phyloP scores from a whole-genome alignment of 2,888 invertebrate species.

The Stenolophus ochropezus region DNA sequence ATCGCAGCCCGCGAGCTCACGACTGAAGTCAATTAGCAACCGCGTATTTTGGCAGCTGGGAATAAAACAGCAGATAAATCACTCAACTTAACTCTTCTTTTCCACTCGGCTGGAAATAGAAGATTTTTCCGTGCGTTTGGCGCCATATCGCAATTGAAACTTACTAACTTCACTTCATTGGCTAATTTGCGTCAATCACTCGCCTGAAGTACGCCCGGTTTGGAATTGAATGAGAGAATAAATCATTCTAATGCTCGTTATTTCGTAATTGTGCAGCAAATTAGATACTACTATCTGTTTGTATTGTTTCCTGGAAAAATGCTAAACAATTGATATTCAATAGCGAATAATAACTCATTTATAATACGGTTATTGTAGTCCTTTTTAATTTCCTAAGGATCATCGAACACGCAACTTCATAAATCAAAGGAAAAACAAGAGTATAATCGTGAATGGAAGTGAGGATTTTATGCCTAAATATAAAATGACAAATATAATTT shows the following conservation, averaged over 20 bases:
- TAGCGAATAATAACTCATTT: background rate
- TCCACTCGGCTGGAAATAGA: background rate
- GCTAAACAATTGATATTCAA: slow-evolving; percentile 14
- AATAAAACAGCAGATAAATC: background rate
- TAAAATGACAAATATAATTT: too few relatives aligned
- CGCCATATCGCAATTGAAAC: slow-evolving; percentile 15
- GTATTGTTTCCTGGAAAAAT: slow-evolving; percentile 18
- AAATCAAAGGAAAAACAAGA: background rate
- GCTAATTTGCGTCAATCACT: slow-evolving; percentile 55
- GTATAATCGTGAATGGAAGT: background rate
- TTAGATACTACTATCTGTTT: slow-evolving; percentile 10
- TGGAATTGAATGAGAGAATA: slow-evolving; percentile 36
- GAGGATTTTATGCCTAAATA: background rate
- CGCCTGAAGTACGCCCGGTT: slow-evolving; percentile 15
- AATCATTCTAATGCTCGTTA: slow-evolving; percentile 41
- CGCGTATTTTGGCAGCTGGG: slow-evolving; percentile 9
- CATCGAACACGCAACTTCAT: background rate
- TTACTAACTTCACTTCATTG: background rate
- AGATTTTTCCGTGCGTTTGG: background rate
- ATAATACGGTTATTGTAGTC: background rate
- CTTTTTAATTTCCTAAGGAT: background rate
- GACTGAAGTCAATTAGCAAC: slow-evolving; percentile 12
- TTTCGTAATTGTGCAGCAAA: slow-evolving; percentile 22
- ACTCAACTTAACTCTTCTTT: background rate
- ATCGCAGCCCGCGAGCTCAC: background rate